Base-by-base conservation (phyloP, 2,113 vertebrate species). In the Cyphomyrus plagiostoma region DNA sequence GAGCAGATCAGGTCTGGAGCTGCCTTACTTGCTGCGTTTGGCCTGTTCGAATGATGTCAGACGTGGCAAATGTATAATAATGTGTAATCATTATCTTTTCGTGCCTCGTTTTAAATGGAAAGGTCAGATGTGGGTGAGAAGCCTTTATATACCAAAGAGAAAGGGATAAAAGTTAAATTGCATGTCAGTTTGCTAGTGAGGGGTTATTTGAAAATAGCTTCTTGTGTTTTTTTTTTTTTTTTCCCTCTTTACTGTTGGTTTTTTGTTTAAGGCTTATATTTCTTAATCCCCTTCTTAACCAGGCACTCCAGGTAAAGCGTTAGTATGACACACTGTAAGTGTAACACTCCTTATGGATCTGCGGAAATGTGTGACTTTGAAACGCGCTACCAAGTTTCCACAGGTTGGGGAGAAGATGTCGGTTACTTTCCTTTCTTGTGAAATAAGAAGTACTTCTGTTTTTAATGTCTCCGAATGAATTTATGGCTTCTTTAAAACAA, bases 1-100 rank as follows among this genome's bases (percentile, higher is more conserved):
- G 30, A 53, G 56, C 56, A 1, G n/a, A 90, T 92, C 91, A 91
- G 88, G 92, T 93, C 91, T 77, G 87, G 89, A 93, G 82, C 23
- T 89, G 90, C 89, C 88, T 84, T 30, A 46, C 62, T 49, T 53
- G 17, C 26, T 13, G 42, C 9, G 83, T 45, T 23, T 45, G 56
- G 84, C 2, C 30, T 39, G 45, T n/a, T 39, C 4, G 8, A n/a
- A 39, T 39, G 48, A 53, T 89, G 30, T 74, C 88, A 74, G 30
- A 26, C 19, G 50, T 74, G 74, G 49, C 10, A 48, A 48, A 39
- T 30, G 26, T 87, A 30, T 87, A 52, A 70, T 70, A 70, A 70
- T 30, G 62, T 70, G 48, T 87, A 87, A 83, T 42, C 48, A 56
- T 50, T 39, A 83, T 74, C 48, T 53, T 53, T 19, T 53, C 4